Evolutionary conservation across 2,888 invertebrate genomes (phyloP).

Genomic region (Ormia ochracea): DNA sequence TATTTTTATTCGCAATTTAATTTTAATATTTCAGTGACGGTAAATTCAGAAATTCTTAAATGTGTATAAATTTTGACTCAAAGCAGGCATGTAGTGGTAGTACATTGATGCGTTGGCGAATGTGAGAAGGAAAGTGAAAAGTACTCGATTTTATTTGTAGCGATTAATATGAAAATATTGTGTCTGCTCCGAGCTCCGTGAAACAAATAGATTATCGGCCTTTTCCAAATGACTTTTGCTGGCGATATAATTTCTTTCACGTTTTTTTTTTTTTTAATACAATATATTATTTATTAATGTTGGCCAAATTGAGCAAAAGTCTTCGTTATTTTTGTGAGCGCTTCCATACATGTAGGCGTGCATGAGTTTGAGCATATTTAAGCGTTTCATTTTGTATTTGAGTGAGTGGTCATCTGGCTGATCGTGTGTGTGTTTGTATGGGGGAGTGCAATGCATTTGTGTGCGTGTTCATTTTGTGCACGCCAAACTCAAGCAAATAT

Average conservation of each 20-base stretch:
- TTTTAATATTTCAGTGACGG: background rate
- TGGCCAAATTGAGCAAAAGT: background rate
- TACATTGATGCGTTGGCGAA: background rate
- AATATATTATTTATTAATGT: background rate
- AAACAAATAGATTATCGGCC: background rate
- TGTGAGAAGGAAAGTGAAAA: background rate
- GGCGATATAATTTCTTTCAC: no score
- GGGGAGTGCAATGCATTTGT: background rate
- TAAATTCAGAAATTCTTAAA: background rate
- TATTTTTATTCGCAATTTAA: background rate
- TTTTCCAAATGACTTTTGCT: background rate
- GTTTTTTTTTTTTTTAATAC: background rate
- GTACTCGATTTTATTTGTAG: background rate
- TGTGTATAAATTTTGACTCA: slow-evolving; percentile 19
- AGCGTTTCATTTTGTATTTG: background rate
- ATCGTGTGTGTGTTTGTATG: no score
- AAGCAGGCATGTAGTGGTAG: background rate
- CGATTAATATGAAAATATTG: background rate
- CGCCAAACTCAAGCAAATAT: slow-evolving; percentile 51
- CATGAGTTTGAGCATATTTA: background rate
- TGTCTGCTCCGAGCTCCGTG: background rate
- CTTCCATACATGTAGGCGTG: background rate
- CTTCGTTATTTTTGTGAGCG: background rate
- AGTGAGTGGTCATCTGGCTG: no score
- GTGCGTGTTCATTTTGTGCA: slow-evolving; percentile 27